Evolutionary conservation across 2,113 vertebrate species (phyloP).

Genomic region (Dascyllus trimaculatus): DNA sequence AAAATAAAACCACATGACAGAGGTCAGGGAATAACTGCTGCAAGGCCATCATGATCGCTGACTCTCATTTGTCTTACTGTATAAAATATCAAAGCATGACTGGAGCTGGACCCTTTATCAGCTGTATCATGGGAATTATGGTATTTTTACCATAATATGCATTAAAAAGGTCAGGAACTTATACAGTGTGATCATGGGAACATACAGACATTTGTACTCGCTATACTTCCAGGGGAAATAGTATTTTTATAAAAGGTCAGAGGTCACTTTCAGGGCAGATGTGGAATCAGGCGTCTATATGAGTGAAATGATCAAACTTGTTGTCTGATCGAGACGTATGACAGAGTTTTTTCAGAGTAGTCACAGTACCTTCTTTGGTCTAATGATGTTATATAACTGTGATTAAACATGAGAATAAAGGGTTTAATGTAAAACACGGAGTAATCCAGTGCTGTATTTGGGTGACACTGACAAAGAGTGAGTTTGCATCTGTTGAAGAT

Average conservation of each 20-base stretch:
- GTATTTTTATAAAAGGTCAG: no score
- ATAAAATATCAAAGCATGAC: background rate
- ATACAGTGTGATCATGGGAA: constrained; percentile 25
- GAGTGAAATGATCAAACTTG: background rate
- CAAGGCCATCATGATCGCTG: no score
- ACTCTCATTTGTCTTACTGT: background rate
- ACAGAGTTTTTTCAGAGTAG: no score
- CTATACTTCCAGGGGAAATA: background rate
- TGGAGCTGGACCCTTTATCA: background rate
- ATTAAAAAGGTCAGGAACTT: background rate
- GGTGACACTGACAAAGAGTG: no score
- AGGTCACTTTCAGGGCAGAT: no score
- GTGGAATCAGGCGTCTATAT: background rate
- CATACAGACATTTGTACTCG: background rate
- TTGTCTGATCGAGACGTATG: background rate
- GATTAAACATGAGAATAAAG: background rate
- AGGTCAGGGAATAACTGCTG: background rate
- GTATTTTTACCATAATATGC: background rate
- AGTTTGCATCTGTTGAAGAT: no score
- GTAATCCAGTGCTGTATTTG: background rate
- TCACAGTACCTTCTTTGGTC: no score
- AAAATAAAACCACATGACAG: background rate
- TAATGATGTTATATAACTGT: no score
- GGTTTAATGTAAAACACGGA: background rate
- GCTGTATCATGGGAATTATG: background rate